Base-by-base conservation (phyloP, 2,797 vertebrate genomes). In the Lates japonicus region DNA sequence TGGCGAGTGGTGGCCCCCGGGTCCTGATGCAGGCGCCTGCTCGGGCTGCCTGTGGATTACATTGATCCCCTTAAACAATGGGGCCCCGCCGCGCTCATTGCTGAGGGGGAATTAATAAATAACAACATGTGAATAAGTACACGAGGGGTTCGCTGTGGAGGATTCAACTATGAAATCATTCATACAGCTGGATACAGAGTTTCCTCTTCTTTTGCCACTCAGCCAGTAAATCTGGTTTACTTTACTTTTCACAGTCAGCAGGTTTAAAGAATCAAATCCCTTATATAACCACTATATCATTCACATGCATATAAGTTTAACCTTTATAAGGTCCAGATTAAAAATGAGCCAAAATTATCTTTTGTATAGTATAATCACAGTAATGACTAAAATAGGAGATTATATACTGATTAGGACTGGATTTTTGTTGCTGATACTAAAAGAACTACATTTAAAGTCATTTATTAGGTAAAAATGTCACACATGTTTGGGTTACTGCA, bases 21-120 rank as follows among this genome's bases (percentile, higher is more conserved):
- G 84, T 64, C 81, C 89, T 12, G 61, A 19, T 68, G 85, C 73
- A 42, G 83, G 63, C 76, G 68, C 62, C 80, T 86, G 62, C 74
- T 52, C 1, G 17, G 57, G 74, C 70, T 61, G 77, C 90, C 87
- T 86, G 91, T 87, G 87, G 92, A 90, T 91, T 64, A 71, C 88
- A 95, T 93, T 91, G 93, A 94, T 94, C 87, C 80, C 65, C 68
- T 84, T 84, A 93, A 92, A 95, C 93, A 95, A 94, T 88, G 74
- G 59, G 49, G 44, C 46, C 73, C 64, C 58, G 7, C 49, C 31
- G 49, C 29, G n/a, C 70, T 75, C 86, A 78, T 87, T 84, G 90
- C 87, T 33, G 42, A 61, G 20, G 52, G 44, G 54, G 84, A 78
- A 82, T 88, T 81, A 88, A 90, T 91, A 88, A 91, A 92, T 82